A percentile compares a stretch with the other conserved stretches of the same genome.
These are phyloP conservation scores for Oceanodroma leucorhoa DNA, from an alignment of 2,797 vertebrate species.

Conservation along the genomic window DNA sequence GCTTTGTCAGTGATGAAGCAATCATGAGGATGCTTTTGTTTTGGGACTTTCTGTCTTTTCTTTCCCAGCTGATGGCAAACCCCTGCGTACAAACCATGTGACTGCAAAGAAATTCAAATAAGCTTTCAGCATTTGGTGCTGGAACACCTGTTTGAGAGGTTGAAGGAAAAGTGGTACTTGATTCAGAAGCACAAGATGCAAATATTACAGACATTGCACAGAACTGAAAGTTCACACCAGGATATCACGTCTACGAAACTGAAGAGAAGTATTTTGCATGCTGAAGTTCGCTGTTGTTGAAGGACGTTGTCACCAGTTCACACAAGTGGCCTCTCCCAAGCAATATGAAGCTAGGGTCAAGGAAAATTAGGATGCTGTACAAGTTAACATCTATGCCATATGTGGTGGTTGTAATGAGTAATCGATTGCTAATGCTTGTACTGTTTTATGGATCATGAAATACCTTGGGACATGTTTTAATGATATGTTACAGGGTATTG, in stretches of 20 bases:
- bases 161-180: background rate
- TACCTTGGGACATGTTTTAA: background rate
- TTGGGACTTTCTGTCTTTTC: background rate
- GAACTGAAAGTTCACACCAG: background rate
- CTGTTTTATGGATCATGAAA: slow-evolving; percentile 11
- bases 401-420: background rate
- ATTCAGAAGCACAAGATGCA: background rate
- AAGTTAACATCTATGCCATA: background rate
- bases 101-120: background rate
- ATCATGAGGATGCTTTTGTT: background rate
- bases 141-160: background rate
- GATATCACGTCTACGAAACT: background rate
- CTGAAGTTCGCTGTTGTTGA: background rate
- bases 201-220: background rate
- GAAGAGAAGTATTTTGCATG: background rate
- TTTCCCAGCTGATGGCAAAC: background rate
- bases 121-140: background rate
- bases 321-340: background rate
- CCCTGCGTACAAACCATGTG: background rate
- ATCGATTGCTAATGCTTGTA: background rate
- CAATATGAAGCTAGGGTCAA: background rate
- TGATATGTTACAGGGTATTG: background rate
- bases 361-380: background rate
- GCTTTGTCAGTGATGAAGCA: background rate
- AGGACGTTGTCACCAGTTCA: background rate